These are phyloP conservation scores for Deladenus siricidicola DNA, from an alignment of 2,888 invertebrate species.

Conservation along the genomic window DNA sequence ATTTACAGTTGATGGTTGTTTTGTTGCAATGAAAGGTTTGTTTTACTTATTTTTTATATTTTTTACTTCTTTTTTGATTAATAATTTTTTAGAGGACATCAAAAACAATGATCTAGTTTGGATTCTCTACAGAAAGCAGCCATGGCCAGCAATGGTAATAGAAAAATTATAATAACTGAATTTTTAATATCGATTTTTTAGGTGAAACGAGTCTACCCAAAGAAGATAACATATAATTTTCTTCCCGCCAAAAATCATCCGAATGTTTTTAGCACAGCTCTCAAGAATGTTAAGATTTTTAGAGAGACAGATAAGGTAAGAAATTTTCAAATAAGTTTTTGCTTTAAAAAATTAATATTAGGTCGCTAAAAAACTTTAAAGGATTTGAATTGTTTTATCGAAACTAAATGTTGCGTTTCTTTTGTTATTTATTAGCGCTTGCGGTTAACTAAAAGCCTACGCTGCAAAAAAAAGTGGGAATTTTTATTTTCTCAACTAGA, in stretches of 20 bases:
- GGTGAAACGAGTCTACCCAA: slow-evolving; percentile 34
- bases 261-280: slow-evolving; percentile 6
- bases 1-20: not conserved
- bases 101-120: slow-evolving; percentile 39
- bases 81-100: slow-evolving; percentile 22
- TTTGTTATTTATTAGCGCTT: too few species aligned
- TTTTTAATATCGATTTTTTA: slow-evolving; percentile 15
- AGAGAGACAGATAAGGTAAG: slow-evolving; percentile 13
- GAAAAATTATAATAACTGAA: not conserved
- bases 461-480: too few species aligned
- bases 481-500: too few species aligned
- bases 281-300: slow-evolving; percentile 5
- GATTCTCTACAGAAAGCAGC: slow-evolving; percentile 19
- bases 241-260: slow-evolving; percentile 26
- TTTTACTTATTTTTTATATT: not conserved
- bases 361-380: too few species aligned
- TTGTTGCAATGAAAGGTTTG: not conserved
- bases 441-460: too few species aligned
- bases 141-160: not conserved
- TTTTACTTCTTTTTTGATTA: not conserved
- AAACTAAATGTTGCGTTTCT: too few species aligned
- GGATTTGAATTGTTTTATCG: too few species aligned
- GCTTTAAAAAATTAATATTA: too few species aligned
- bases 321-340: too few species aligned
- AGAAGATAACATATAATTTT: slow-evolving; percentile 37